phyloP scores from a whole-genome alignment of 2,888 invertebrate species.

The Aspidiotus destructor region DNA sequence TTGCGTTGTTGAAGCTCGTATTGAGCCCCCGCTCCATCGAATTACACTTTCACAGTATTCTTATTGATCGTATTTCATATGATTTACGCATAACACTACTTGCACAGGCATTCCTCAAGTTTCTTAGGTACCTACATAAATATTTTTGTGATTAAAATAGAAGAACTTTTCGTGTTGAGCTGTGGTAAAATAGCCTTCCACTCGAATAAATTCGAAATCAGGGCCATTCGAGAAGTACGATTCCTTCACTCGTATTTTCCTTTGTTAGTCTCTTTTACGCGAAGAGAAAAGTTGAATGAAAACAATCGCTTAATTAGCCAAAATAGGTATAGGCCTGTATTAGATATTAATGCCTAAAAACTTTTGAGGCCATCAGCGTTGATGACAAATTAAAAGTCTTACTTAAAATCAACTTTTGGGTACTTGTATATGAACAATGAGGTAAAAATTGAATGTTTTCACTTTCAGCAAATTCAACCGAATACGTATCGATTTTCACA shows the following conservation, averaged over 20 bases:
- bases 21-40: background rate
- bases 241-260: background rate
- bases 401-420: background rate
- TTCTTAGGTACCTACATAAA: background rate
- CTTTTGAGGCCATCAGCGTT: too few relatives aligned
- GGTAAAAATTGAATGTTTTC: background rate
- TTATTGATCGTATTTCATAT: slow-evolving; percentile 1
- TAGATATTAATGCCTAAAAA: too few relatives aligned
- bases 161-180: background rate
- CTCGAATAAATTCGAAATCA: too few relatives aligned
- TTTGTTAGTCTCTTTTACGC: too few relatives aligned
- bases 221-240: background rate
- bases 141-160: background rate
- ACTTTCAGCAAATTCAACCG: background rate
- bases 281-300: too few relatives aligned
- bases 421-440: background rate
- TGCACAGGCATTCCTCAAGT: slow-evolving; percentile 2
- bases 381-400: too few relatives aligned
- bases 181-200: too few relatives aligned
- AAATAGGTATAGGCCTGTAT: too few relatives aligned
- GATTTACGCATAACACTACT: slow-evolving; percentile 4
- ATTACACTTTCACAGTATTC: background rate
- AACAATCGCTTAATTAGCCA: too few relatives aligned
- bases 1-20: background rate
- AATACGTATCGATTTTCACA: background rate